Base-by-base conservation (phyloP, 2,113 vertebrate genomes). In the Petromus typicus region DNA sequence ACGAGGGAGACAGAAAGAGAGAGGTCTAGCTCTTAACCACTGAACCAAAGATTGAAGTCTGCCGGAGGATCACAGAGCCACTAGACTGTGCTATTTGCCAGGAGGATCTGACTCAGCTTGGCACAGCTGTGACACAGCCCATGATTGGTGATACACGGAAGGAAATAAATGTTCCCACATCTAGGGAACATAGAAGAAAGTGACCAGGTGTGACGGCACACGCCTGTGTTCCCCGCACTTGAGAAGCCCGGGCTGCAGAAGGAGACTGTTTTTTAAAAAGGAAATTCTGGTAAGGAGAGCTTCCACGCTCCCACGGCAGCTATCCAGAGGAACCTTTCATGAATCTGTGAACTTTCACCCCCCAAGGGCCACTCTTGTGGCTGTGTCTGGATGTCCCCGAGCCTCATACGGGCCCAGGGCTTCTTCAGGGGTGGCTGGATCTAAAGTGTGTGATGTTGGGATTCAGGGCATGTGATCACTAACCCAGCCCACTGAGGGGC, bases 301-400 rank as follows among this genome's bases (percentile, higher is more conserved):
- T 37, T 45, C 83, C 51, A 48, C 43, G 34, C 89, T 45, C 13
- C 45, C 9, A 51, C 11, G 30, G 13, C 61, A 86, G 80, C 57
- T 86, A 22, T 69, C 25, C 75, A 63, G 57, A 81, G 59, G 8
- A 93, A 4, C 11, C 40, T 73, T 51, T 83, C 69, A 17, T 84
- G 83, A 89, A 86, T 79, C 84, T 91, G 61, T 83, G 86, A 82
- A 71, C 63, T 66, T 64, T 32, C 40, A 30, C 43, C 76, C 25
- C 57, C 69, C 43, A 40, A 17, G 56, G 2, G 56, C 56, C 56
- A 57, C 56, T 20, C 16, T 57, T 20, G 17, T 20, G 56, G 56
- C 17, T 57, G 56, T 57, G 56, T 57, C 56, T 20, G 17, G 56
- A 57, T 20, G 56, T 17, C 56, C 56, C 56, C 56, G 17, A 57